Percentiles rank a stretch among this genome's conserved stretches.
phyloP scores from a whole-genome alignment of 2,113 vertebrate species.

The Micromys minutus region DNA sequence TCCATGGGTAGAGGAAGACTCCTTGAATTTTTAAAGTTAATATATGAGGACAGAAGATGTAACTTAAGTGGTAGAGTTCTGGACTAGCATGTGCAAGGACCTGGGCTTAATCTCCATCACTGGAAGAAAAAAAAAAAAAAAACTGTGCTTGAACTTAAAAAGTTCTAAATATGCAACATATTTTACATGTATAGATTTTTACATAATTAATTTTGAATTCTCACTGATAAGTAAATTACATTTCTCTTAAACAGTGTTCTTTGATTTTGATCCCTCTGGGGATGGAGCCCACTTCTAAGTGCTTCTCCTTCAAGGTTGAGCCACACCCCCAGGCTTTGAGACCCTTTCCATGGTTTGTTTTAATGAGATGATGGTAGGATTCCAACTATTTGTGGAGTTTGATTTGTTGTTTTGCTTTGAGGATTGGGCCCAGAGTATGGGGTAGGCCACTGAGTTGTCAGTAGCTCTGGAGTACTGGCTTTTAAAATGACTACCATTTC shows the following conservation, averaged over 20 bases:
- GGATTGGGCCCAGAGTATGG: background rate
- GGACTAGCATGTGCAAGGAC: background rate
- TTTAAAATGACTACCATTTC: slow-evolving; percentile 24
- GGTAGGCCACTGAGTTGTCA: background rate
- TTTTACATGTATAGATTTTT: slow-evolving; percentile 23
- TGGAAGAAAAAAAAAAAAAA: background rate
- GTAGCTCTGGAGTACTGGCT: background rate
- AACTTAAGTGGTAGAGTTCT: background rate
- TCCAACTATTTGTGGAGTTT: slow-evolving; percentile 48
- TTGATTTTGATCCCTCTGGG: background rate
- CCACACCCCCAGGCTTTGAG: background rate
- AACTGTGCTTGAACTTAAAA: background rate
- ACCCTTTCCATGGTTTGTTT: slow-evolving; percentile 3
- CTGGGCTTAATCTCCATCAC: background rate
- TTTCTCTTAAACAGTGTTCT: background rate
- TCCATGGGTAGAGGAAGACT: background rate
- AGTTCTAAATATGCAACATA: background rate
- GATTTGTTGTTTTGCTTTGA: background rate
- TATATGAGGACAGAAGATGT: background rate
- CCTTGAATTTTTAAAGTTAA: background rate
- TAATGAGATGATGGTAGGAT: slow-evolving; percentile 24
- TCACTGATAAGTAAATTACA: background rate
- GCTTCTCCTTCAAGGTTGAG: background rate
- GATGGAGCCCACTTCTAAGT: background rate
- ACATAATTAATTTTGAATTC: background rate